These are phyloP conservation scores for Scrobipalpa atriplicella DNA, from an alignment of 2,888 invertebrate species.

Conservation along the genomic window DNA sequence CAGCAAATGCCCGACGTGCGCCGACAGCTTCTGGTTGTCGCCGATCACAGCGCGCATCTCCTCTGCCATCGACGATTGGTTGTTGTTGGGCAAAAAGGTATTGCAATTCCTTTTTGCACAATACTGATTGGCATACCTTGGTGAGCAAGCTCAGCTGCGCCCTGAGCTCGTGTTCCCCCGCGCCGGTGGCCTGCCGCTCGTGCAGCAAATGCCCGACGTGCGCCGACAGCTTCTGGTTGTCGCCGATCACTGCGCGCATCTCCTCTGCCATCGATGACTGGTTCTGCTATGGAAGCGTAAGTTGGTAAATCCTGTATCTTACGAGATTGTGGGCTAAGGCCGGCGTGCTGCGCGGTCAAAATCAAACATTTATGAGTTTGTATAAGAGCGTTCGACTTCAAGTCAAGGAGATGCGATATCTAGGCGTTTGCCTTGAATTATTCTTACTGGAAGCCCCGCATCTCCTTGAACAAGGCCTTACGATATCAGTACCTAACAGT, in stretches of 20 bases:
- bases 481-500: too few species aligned
- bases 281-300: slow-evolving; percentile 56
- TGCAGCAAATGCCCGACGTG: slow-evolving; percentile 67
- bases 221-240: slow-evolving; percentile 73
- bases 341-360: too few species aligned
- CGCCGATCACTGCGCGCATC: slow-evolving; percentile 66
- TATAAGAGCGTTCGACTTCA: too few species aligned
- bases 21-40: slow-evolving; percentile 72
- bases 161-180: slow-evolving; percentile 59
- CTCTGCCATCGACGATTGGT: slow-evolving; percentile 67
- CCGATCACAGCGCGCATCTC: slow-evolving; percentile 69
- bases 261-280: slow-evolving; percentile 70
- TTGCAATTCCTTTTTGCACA: too few species aligned
- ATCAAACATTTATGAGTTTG: too few species aligned
- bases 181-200: slow-evolving; percentile 58
- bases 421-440: too few species aligned
- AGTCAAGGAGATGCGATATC: too few species aligned
- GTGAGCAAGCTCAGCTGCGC: slow-evolving; percentile 63
- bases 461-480: too few species aligned
- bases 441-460: too few species aligned
- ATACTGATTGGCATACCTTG: slow-evolving; percentile 49
- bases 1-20: slow-evolving; percentile 67
- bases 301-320: background rate
- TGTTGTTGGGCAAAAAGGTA: too few species aligned
- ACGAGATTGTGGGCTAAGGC: too few species aligned